Base-by-base conservation (phyloP, 2,113 vertebrate species). In the Theristicus caerulescens region DNA sequence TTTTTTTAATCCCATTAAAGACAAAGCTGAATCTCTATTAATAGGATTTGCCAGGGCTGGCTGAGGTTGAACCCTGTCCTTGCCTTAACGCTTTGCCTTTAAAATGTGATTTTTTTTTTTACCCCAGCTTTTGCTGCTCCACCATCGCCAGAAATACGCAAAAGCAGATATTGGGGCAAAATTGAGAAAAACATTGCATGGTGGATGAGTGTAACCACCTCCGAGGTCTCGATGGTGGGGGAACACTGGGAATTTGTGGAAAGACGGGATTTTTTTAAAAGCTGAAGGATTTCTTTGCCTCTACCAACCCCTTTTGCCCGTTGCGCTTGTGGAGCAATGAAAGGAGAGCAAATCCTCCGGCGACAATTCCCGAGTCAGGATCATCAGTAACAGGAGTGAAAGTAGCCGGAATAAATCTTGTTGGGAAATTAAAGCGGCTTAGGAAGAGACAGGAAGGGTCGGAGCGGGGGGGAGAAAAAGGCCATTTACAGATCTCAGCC, bases 351-450 rank as follows among this genome's bases (percentile, higher is more conserved):
- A 89, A 76, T 91, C 44, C 76, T 82, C 72, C 1, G 1, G 71
- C 1, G 55, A 36, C 46, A 4, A 67, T 86, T 76, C 67, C 64
- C 1, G 13, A 42, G n/a, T 13, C 17, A 10, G 62, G 71, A 79
- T 96, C 86, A 76, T 95, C 93, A 73, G 94, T 83, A 90, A 84
- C 36, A 36, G 86, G 62, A 89, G 61, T 0, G 8, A 91, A 71
- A 86, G 69, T 21, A 29, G 36, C 64, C 3, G 6, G 96, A 95
- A 97, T 97, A 96, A 96, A 97, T 98, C 96, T 97, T 64, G 22
- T 93, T 66, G 91, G 46, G 46, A 97, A 96, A 97, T 96, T 94
- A 97, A 97, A 97, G 94, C 71, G 78, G 77, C 67, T 97, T 52
- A 25, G 64, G 86, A 58, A 42, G 54, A 66, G 83, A 61, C 29